Base-by-base conservation (phyloP, 2,888 invertebrate genomes). In the Acanthoscelides obtectus region DNA sequence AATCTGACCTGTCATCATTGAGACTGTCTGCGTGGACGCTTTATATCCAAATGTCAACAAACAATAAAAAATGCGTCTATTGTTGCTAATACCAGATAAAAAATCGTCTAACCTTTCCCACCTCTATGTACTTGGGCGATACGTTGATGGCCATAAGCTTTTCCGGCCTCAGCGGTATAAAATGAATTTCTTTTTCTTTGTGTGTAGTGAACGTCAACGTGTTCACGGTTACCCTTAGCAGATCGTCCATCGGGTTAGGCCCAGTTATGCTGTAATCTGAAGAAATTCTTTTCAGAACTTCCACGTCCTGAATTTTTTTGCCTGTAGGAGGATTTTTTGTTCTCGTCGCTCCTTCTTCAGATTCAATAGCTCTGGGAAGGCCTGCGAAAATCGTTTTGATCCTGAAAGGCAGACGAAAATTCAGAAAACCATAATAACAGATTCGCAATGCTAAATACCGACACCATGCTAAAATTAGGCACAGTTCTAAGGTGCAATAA, bases 141-240 rank as follows among this genome's bases (percentile, higher is more conserved):
- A 87, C 81, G 70, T 80, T 81, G 12, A 87, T 79, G 63, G 84
- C 84, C 72, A 83, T 83, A 25, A 87, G 81, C 73, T 86, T 82
- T 63, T 82, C 78, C 0, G 87, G 86, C 0, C 85, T 80, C 27
- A 88, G 74, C 0, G 85, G 84, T 45, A 85, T 77, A 21, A 82
- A 77, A n/a, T 71, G 64, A 12, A 45, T 45, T 45, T 45, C 45
- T 45, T 45, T 45, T 45, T 45, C 8, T 45, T 22, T 66, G 19
- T 4, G 25, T 3, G 1, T 5, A 21, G 22, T n/a, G 12, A 45
- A 45, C 12, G n/a, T n/a, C n/a, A n/a, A n/a, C n/a, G n/a, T n/a
- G n/a, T n/a, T n/a, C n/a, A n/a, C n/a, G n/a, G n/a, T n/a, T n/a
- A n/a, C n/a, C n/a, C n/a, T n/a, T n/a, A 64, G 21, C n/a, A 22